These are phyloP conservation scores for Poeciliopsis presidionis DNA, from an alignment of 2,797 vertebrate genomes.

Conservation along the genomic window DNA sequence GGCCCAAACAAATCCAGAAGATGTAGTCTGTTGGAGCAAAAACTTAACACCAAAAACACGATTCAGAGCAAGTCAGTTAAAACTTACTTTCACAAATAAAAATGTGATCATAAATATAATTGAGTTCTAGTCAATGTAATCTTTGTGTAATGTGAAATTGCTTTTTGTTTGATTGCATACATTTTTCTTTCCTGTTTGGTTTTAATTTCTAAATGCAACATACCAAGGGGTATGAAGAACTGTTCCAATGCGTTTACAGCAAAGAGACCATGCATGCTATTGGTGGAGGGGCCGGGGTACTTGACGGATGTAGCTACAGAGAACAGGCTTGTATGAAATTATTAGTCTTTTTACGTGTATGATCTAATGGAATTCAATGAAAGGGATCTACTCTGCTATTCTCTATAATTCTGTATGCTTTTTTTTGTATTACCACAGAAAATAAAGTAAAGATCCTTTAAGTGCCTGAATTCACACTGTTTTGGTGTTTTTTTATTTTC, in stretches of 20 bases:
- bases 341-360: conserved; percentile 88
- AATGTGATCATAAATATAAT: conserved; percentile 17
- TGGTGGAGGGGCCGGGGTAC: conserved; percentile 71
- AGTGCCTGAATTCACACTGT: conserved; percentile 92
- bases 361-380: conserved; percentile 86
- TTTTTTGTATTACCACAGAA: conserved; percentile 95
- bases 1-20: conserved; percentile 29
- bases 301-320: conserved; percentile 70
- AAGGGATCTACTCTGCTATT: conserved; percentile 91
- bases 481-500: conserved; percentile 52
- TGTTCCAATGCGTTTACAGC: conserved; percentile 60
- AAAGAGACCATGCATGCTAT: conserved; percentile 71
- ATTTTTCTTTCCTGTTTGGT: conserved; percentile 14
- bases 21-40: conserved; percentile 8
- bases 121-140: conserved; percentile 38
- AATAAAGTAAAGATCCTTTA: conserved; percentile 97
- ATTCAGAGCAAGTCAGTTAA: conserved; percentile 11
- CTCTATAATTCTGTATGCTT: conserved; percentile 88
- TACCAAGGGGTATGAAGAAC: conserved; percentile 45
- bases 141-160: conserved; percentile 35
- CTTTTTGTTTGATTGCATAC: conserved; percentile 36
- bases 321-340: conserved; percentile 75
- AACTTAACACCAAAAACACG: conserved; percentile 4
- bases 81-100: conserved; percentile 17
- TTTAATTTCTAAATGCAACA: conserved; percentile 37